Evolutionary conservation across 2,888 invertebrate genomes (phyloP), one percentile per base, ranked within the genome.

Genomic region (Antheraea assamensis): DNA sequence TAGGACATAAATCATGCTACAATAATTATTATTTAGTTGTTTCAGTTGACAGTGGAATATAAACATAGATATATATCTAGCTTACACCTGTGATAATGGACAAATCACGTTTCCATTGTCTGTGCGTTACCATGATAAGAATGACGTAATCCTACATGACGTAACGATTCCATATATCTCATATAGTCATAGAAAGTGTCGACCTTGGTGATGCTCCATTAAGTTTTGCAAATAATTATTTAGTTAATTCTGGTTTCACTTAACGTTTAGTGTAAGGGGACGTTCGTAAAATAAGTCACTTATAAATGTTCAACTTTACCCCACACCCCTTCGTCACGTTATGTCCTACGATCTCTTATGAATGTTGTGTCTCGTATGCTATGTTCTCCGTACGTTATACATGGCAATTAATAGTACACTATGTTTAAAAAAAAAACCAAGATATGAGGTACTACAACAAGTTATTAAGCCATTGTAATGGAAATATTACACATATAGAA

Each of bases 71-170:
- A 64, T 15, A 30, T 27, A 15, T 64, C 15, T 30, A 24, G 13
- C 13, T 4, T 4, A 15, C 10, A 27, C 15, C 1, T 4, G 19
- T 35, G 68, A 68, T 68, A 68, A 68, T 35, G n/a, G 68, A 35
- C 21, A 10, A 35, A 68, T 68, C 68, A 68, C 68, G 68, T 35
- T n/a, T 68, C 17, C n/a, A 7, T 24, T n/a, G 35, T 13, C 35
- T 35, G 35, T 35, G 35, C 21, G 19, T 64, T 35, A 68, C 10
- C n/a, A 35, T 68, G 66, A 66, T 66, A 66, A 68, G n/a, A 35
- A 35, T 68, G 35, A 68, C 68, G 68, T 68, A 31, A 68, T 68
- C 27, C 70, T 70, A 31, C 24, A 52, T 55, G 68, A 68, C 68
- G 30, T 73, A 55, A 52, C 24, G n/a, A 27, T 31, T 73, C 52